Evolutionary conservation across 1,140 invertebrate genomes (phyloP).

Genomic region (Pseudomyrmex flavicornis): DNA sequence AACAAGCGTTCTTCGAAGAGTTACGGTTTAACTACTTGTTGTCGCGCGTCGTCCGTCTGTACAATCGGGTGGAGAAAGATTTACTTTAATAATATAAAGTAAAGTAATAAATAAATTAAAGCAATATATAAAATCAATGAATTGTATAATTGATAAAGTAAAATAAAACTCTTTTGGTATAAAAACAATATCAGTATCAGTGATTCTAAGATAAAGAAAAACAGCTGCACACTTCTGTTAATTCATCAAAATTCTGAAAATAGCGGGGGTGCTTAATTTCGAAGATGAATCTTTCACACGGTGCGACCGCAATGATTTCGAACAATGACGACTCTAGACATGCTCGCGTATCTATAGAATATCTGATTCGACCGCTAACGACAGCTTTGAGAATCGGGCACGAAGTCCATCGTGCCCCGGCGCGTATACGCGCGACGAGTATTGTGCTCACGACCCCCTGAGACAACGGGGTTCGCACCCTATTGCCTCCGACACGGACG

Average conservation of each 20-base stretch:
- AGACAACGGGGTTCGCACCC: slow-evolving; percentile 82
- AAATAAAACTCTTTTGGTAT: neutral
- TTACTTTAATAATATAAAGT: neutral
- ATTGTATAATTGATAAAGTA: neutral
- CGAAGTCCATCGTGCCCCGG: slow-evolving; percentile 57
- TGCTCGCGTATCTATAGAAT: slow-evolving; percentile 29
- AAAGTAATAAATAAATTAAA: neutral
- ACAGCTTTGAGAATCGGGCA: slow-evolving; percentile 52
- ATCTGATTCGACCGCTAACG: slow-evolving; percentile 65
- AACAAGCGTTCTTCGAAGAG: slow-evolving; percentile 27
- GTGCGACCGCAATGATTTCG: slow-evolving; percentile 14
- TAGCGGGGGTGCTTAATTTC: neutral
- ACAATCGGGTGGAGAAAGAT: neutral
- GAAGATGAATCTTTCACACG: slow-evolving; percentile 8
- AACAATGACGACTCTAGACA: slow-evolving; percentile 63
- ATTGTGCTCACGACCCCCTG: slow-evolving; percentile 78
- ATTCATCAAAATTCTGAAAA: neutral
- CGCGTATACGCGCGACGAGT: slow-evolving; percentile 46
- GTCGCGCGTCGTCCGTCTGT: slow-evolving; percentile 8
- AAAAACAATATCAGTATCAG: neutral
- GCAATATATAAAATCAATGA: neutral
- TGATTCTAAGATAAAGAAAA: neutral
- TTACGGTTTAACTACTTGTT: slow-evolving; percentile 38
- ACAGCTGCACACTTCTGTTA: too few relatives aligned
- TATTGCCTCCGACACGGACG: slow-evolving; percentile 84